Conservation (phyloP, 2,797 vertebrate genomes). For the Cetoscarus ocellatus region DNA sequence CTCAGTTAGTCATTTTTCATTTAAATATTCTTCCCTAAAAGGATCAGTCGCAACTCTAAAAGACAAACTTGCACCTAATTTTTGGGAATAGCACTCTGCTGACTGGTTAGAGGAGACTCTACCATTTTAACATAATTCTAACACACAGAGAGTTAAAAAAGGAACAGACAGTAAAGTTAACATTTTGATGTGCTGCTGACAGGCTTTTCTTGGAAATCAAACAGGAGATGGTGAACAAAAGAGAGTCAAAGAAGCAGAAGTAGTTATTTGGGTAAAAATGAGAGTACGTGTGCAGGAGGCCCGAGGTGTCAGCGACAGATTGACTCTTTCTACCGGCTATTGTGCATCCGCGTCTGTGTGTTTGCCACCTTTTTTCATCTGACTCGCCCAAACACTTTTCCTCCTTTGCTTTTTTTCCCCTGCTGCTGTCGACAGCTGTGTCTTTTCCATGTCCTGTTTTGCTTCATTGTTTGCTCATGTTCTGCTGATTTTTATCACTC, state of each 20-base stretch:
- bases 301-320: constrained; percentile 71
- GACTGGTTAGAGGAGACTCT: background rate
- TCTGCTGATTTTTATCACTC: constrained; percentile 59
- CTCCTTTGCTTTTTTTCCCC: constrained; percentile 20
- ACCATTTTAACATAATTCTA: too few relatives aligned
- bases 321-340: constrained; percentile 63
- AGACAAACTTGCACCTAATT: constrained; percentile 9
- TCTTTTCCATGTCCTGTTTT: constrained; percentile 71
- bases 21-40: constrained; percentile 5
- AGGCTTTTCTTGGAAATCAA: constrained; percentile 50
- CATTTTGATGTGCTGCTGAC: constrained; percentile 25
- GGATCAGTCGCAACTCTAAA: background rate
- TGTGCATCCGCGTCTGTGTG: constrained; percentile 61
- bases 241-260: constrained; percentile 52
- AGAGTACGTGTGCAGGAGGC: constrained; percentile 58
- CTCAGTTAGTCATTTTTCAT: constrained; percentile 20
- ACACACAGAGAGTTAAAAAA: constrained; percentile 7
- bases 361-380: constrained; percentile 67
- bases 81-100: constrained; percentile 2
- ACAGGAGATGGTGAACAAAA: constrained; percentile 52
- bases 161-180: constrained; percentile 35
- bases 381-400: constrained; percentile 66
- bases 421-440: constrained; percentile 56
- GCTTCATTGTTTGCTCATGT: constrained; percentile 59
- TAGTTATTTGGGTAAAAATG: constrained; percentile 33